These are phyloP conservation scores for Hemibagrus wyckioides DNA, from an alignment of 2,113 vertebrate species.

Conservation along the genomic window DNA sequence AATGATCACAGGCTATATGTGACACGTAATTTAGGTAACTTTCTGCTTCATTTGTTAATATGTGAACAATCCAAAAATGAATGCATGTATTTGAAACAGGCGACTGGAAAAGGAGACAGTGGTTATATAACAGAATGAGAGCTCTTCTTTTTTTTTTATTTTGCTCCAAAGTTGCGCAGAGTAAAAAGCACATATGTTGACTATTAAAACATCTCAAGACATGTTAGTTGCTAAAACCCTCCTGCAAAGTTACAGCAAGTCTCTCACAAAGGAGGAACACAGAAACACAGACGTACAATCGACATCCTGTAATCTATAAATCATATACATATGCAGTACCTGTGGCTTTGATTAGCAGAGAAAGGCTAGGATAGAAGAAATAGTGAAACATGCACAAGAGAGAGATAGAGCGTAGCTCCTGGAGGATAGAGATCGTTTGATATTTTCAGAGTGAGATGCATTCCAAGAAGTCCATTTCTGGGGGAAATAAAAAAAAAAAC, in stretches of 20 bases:
- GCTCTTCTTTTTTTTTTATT: not conserved
- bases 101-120: not conserved
- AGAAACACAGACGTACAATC: not conserved
- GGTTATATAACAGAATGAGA: not conserved
- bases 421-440: not conserved
- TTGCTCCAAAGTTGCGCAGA: not conserved
- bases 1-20: no score
- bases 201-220: not conserved
- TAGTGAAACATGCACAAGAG: not conserved
- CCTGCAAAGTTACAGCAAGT: not conserved
- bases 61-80: no score
- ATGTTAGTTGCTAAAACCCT: not conserved
- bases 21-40: no score
- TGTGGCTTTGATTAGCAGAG: constrained; percentile 4
- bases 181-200: not conserved
- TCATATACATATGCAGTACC: constrained; percentile 13
- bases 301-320: constrained; percentile 34
- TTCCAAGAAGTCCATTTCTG: not conserved
- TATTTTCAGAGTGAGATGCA: constrained; percentile 3
- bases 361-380: not conserved
- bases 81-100: no score
- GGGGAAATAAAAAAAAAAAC: not conserved
- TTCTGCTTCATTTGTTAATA: no score
- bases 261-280: not conserved
- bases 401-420: not conserved